Base-by-base conservation (phyloP, 2,113 vertebrate species). In the Oryzias woworae region DNA sequence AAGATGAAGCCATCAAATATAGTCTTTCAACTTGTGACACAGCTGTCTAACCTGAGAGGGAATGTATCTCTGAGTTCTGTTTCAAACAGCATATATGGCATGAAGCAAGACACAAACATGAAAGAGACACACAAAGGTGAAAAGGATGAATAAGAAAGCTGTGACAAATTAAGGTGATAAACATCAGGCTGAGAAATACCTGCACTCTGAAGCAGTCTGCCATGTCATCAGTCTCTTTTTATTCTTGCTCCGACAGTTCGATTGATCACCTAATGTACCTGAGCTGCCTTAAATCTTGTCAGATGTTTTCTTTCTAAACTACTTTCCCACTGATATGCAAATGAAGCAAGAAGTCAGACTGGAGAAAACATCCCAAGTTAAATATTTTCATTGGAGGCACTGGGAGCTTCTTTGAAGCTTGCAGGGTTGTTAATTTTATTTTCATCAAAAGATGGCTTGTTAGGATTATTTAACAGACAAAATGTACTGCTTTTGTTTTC, bases 211-310 rank as follows among this genome's bases (percentile, higher is more conserved):
- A 78, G 75, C 77, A 47, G 65, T 43, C 65, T 24, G 42, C 66
- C 6, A 24, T 45, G 47, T 84, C 69, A 79, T 75, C 66, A 82
- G 73, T 86, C 76, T 78, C 62, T 61, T 63, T 83, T 80, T 77
- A 59, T 80, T 86, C 77, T 74, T 79, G 57, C 48, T 81, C 66
- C 77, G 83, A 84, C 82, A 83, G 28, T 41, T 71, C 84, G 88
- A 88, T 85, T 81, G 69, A 88, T 86, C 68, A 64, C 71, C 60
- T 78, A 75, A 86, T 85, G 62, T 64, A 78, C 62, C 59, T 59
- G 54, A 7, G 42, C 71, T 73, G 69, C 59, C 62, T 48, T 53
- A 75, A 71, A 75, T 48, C 47, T 10, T 36, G 36, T 36, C 36
- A 36, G 36, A 36, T 36, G 49, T 60, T 51, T 58, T 62, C 26